phyloP scores from a whole-genome alignment of 2,888 invertebrate genomes.

The Harpagoxenus sublaevis region DNA sequence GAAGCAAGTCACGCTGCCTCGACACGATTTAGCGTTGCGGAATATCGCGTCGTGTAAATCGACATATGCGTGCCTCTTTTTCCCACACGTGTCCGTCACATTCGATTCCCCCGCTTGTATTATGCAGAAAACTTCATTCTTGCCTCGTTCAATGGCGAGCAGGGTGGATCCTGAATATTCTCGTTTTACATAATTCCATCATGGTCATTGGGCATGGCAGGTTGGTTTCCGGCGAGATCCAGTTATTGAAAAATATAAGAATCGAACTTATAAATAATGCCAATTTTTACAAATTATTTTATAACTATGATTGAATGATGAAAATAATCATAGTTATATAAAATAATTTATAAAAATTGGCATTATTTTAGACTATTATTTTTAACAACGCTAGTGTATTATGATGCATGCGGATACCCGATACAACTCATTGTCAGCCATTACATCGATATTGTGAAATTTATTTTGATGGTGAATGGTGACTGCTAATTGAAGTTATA shows the following conservation, averaged over 20 bases:
- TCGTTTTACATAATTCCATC: constrained; percentile 73
- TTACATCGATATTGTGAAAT: not conserved
- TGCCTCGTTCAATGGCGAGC: constrained; percentile 73
- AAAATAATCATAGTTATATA: not conserved
- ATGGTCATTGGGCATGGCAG: constrained; percentile 24
- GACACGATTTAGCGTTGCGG: not conserved
- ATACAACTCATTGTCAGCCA: not conserved
- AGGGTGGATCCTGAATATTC: constrained; percentile 68
- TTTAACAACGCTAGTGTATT: not conserved
- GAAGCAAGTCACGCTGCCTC: not conserved
- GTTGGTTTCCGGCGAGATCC: not conserved
- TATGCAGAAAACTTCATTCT: constrained; percentile 81
- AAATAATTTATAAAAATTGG: not conserved
- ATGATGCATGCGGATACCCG: not conserved
- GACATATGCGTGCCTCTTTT: constrained; percentile 68
- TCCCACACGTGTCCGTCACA: constrained; percentile 64
- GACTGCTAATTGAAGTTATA: not conserved
- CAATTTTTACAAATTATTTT: no score
- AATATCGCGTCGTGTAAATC: constrained; percentile 15
- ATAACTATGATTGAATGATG: not conserved
- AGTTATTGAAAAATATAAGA: not conserved
- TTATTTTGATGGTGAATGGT: not conserved
- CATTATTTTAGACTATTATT: not conserved
- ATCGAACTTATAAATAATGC: not conserved
- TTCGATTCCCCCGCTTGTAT: constrained; percentile 73